A percentile compares a stretch with the other conserved stretches of the same genome.
Conservation (phyloP, 2,797 vertebrate genomes). For the Xiphorhynchus erythropygius region DNA sequence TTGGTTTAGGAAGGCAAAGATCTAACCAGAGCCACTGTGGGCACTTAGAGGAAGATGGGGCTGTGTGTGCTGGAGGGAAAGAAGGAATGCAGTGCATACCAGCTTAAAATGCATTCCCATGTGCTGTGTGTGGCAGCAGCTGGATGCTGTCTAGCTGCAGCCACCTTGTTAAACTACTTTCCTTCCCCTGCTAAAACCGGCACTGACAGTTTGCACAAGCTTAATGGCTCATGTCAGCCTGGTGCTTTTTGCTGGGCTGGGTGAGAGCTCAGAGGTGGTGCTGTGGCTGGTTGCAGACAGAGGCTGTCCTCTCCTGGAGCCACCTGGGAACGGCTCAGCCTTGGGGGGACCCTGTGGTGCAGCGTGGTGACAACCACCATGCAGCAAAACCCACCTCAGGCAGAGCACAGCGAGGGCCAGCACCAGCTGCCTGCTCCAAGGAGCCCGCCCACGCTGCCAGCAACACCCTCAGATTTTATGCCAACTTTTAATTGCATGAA, state of each 20-base stretch:
- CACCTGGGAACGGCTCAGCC: rapidly evolving
- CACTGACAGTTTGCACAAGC: background rate
- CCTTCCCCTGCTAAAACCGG: background rate
- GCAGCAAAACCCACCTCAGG: background rate
- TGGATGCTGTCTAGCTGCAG: slow-evolving; percentile 23
- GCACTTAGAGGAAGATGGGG: background rate
- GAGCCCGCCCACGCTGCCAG: background rate
- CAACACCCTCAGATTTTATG: background rate
- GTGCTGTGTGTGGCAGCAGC: background rate
- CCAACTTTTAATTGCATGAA: background rate
- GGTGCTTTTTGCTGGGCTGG: background rate
- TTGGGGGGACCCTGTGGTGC: background rate
- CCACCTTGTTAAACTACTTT: background rate
- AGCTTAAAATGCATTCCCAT: background rate
- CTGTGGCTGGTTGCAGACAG: background rate
- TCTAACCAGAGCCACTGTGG: background rate
- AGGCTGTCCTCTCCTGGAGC: slow-evolving; percentile 5
- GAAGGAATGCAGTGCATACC: rapidly evolving
- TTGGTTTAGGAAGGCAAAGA: background rate
- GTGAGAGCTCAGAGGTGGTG: rapidly evolving
- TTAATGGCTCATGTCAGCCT: rapidly evolving
- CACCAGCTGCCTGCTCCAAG: background rate
- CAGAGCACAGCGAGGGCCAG: rapidly evolving
- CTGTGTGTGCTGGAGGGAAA: background rate
- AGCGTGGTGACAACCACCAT: rapidly evolving